phyloP scores from a whole-genome alignment of 2,797 vertebrate genomes.

The Sebastes iracundus region DNA sequence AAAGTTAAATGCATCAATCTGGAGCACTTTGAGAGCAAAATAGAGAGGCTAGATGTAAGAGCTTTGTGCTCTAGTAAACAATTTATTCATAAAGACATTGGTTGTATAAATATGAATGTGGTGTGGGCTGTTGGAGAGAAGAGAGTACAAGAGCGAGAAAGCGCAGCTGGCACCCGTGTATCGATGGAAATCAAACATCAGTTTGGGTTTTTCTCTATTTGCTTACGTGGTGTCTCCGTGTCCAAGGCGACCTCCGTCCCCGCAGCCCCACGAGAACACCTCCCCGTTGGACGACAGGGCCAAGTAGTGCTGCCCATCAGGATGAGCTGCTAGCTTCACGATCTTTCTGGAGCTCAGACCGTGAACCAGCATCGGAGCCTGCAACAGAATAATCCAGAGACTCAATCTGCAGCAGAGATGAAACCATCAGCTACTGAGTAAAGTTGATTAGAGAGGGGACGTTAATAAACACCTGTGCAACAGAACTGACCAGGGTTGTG shows the following conservation, averaged over 20 bases:
- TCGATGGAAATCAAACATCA: not conserved
- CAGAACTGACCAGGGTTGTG: slow-evolving; percentile 89
- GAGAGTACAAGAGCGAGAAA: no score
- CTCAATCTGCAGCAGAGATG: not conserved
- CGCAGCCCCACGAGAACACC: slow-evolving; percentile 98
- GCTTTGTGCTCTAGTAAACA: no score
- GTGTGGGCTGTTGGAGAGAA: no score
- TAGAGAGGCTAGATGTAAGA: not conserved
- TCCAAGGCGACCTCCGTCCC: slow-evolving; percentile 96
- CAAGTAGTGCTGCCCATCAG: slow-evolving; percentile 96
- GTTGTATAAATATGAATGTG: no score
- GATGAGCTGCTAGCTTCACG: slow-evolving; percentile 94
- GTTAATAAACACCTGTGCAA: not conserved
- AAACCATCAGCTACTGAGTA: not conserved
- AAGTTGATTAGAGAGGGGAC: not conserved
- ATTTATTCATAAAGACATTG: no score
- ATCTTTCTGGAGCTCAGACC: slow-evolving; percentile 93
- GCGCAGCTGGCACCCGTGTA: no score
- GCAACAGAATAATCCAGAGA: slow-evolving; percentile 3
- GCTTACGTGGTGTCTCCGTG: slow-evolving; percentile 97
- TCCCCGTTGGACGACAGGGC: slow-evolving; percentile 94
- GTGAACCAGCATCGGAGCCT: slow-evolving; percentile 94
- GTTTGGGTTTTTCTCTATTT: not conserved
- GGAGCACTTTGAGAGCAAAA: no score
- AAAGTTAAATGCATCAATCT: no score